phyloP scores from a whole-genome alignment of 2,888 invertebrate species.

The Ptychoptera albimana region DNA sequence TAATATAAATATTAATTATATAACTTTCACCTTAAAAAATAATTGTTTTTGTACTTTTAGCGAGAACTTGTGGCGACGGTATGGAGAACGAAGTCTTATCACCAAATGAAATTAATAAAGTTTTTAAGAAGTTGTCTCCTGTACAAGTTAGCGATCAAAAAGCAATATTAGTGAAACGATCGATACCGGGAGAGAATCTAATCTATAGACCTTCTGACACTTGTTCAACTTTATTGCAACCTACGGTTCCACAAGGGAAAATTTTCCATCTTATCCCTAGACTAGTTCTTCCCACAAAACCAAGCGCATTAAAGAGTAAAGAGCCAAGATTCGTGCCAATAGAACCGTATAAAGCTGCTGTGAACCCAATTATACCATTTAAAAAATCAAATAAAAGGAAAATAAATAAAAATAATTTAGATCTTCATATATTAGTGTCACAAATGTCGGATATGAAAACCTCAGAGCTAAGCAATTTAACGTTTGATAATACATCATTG shows the following conservation, averaged over 20 bases:
- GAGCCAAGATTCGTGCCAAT: slow-evolving; percentile 77
- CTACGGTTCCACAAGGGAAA: slow-evolving; percentile 37
- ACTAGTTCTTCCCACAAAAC: slow-evolving; percentile 33
- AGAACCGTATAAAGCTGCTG: slow-evolving; percentile 76
- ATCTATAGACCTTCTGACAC: slow-evolving; percentile 28
- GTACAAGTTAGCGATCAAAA: slow-evolving; percentile 19
- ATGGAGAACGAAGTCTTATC: slow-evolving; percentile 42
- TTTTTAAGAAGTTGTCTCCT: slow-evolving; percentile 13
- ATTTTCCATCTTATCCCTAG: slow-evolving; percentile 46
- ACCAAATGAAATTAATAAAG: slow-evolving; percentile 21
- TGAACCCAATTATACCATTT: slow-evolving; percentile 54
- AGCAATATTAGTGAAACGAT: slow-evolving; percentile 16
- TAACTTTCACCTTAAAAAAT: too few species aligned
- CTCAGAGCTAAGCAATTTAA: slow-evolving; percentile 38
- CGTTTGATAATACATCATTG: slow-evolving; percentile 23
- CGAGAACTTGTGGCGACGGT: slow-evolving; percentile 59
- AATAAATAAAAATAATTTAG: slow-evolving; percentile 38
- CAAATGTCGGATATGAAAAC: slow-evolving; percentile 57
- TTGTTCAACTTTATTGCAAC: slow-evolving; percentile 23
- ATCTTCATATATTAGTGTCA: slow-evolving; percentile 46
- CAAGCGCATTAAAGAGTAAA: slow-evolving; percentile 25
- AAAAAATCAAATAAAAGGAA: slow-evolving; percentile 19
- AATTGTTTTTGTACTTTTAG: slow-evolving; percentile 6
- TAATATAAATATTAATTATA: too few species aligned
- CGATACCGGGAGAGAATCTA: slow-evolving; percentile 23